Conservation (phyloP, 1,140 invertebrate species). For the Listronotus oregonensis region DNA sequence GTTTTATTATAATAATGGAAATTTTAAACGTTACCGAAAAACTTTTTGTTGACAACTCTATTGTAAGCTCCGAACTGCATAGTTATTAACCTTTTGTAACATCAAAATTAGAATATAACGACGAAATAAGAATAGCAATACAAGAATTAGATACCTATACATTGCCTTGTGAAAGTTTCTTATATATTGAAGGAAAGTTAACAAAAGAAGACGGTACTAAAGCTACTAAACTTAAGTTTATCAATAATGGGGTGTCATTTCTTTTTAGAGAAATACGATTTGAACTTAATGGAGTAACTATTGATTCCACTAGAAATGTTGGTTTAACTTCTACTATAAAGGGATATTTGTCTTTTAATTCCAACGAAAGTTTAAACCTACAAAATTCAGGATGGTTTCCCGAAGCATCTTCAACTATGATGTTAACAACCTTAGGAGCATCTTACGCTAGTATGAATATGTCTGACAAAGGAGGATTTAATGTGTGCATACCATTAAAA, state of each 20-base stretch:
- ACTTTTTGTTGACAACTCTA: constrained; percentile 20
- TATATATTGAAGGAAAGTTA: constrained; percentile 46
- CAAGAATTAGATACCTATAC: constrained; percentile 40
- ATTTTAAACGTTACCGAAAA: constrained; percentile 23
- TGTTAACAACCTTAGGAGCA: too few relatives aligned
- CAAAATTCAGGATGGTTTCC: constrained; percentile 16
- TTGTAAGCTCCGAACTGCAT: constrained; percentile 28
- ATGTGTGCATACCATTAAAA: too few relatives aligned
- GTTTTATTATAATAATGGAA: constrained; percentile 28
- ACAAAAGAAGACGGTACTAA: constrained; percentile 32
- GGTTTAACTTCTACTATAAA: constrained; percentile 56
- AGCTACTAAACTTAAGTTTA: constrained; percentile 41
- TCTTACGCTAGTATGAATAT: too few relatives aligned
- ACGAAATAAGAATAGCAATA: constrained; percentile 43
- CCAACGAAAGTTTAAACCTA: constrained; percentile 5
- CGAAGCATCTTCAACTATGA: neutral
- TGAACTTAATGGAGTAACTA: constrained; percentile 56
- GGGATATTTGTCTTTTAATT: constrained; percentile 45
- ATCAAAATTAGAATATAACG: constrained; percentile 32
- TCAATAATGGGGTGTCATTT: constrained; percentile 54
- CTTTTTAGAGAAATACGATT: constrained; percentile 59
- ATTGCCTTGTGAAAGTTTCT: constrained; percentile 36
- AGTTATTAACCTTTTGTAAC: constrained; percentile 33
- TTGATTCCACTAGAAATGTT: constrained; percentile 55
- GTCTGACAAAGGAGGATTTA: too few relatives aligned